Base-by-base conservation (phyloP, 2,888 invertebrate species). In the Laothoe populi region DNA sequence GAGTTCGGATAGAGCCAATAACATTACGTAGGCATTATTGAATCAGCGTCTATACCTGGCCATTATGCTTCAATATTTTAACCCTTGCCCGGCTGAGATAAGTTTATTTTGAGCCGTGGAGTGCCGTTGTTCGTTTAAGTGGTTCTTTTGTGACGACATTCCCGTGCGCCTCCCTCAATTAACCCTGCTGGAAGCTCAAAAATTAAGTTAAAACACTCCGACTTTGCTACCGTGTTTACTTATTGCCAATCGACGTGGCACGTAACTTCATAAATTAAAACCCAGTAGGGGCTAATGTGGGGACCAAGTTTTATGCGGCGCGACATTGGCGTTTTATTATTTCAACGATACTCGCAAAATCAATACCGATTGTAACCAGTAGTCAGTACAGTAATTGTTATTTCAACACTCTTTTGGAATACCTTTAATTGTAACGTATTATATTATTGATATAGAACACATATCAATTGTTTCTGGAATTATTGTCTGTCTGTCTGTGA, bases 141-240 rank as follows among this genome's bases (percentile, higher is more conserved):
- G 92, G 90, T 91, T 92, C 92, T 92, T 92, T 92, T 92, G 89
- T 92, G 89, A 84, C 84, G 85, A 81, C 84, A 90, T 90, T 90
- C 84, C 86, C 82, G 81, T 84, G 80, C 83, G 85, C 86, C 84
- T 83, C 84, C 83, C 72, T 80, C 90, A 91, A 91, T 93, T 93
- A 93, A 86, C 86, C 81, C 76, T 46, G 74, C 79, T 88, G 86
- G 84, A 82, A 84, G 90, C 88, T 83, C 92, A 93, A 93, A 93
- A 93, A 93, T 93, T 93, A 92, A 93, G 92, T 93, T 93, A 93
- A 90, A 63, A 92, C 87, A 86, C 85, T 82, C 83, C 77, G 85
- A 88, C 87, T 87, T 86, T 84, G 74, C 72, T 70, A 70, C 79
- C 68, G 83, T 90, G 87, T 92, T 91, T 92, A 82, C 86, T 86